Evolutionary conservation across 92 coral and sea anemone genomes (phyloP), one percentile per base, ranked within the genome.

Genomic region (Porites rus): DNA sequence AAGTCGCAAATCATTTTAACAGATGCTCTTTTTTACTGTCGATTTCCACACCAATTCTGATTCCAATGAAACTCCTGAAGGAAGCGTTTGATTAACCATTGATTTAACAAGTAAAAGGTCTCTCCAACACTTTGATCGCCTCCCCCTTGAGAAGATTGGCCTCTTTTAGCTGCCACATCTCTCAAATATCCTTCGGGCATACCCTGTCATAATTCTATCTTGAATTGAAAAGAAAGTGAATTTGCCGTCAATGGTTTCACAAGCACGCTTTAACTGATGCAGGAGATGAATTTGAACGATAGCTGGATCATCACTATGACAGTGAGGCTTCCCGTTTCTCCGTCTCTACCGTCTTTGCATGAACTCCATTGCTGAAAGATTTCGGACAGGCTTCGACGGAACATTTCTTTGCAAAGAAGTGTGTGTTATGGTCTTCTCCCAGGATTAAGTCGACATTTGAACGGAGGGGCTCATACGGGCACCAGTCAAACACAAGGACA

Each of bases 361-460:
- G 83, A 67, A 95, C 84, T 1, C 98, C 98, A 60, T 91, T 93
- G 58, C 98, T 93, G 60, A 95, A 93, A 12, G 97, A 91, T 74
- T 82, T 89, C 8, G 96, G 96, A 5, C 74, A 78, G 10, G 65
- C 60, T 16, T 83, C 81, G 51, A 74, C 76, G 53, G 79, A 28
- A 74, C 69, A 82, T 20, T 93, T 86, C 64, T 91, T 93, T 21
- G 87, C 94, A 69, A 93, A 84, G 83, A 89, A 16, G 8, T 62
- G 20, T 62, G 78, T 84, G 63, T 94, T 95, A 38, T 3, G 46
- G 69, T 77, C 25, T 62, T 62, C 66, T 62, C 66, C n/a, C 24
- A 62, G 2, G 66, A 62, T 62, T 4, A 62, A 62, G 0, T 94
- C 92, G 53, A 90, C 61, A 76, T 95, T 95, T 63, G 94, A 85